phyloP scores from a whole-genome alignment of 1,140 invertebrate species.

The Drosophila setifemur region DNA sequence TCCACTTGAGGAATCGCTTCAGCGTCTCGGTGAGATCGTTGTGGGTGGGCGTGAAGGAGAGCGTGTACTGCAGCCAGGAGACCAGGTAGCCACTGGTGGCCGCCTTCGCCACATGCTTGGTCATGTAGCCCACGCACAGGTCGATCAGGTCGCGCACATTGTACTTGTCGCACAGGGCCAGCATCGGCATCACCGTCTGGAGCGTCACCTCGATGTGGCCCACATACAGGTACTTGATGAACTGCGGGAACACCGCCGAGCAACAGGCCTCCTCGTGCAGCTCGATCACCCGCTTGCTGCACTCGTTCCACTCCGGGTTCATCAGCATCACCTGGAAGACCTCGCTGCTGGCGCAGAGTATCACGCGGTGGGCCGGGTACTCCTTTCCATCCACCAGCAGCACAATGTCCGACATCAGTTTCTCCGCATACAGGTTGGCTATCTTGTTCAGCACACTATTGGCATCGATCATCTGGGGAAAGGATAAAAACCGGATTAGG shows the following conservation, averaged over 20 bases:
- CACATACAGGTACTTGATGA: constrained; percentile 96
- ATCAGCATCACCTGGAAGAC: constrained; percentile 98
- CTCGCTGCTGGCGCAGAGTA: constrained; percentile 96
- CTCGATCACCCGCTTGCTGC: constrained; percentile 91
- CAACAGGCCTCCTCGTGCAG: constrained; percentile 93
- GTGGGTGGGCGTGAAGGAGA: constrained; percentile 89
- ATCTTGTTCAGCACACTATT: constrained; percentile 91
- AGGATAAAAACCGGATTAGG: not conserved
- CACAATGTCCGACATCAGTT: constrained; percentile 93
- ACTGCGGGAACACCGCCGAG: constrained; percentile 92
- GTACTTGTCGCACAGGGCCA: constrained; percentile 96
- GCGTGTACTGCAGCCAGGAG: constrained; percentile 95
- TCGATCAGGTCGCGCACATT: constrained; percentile 94
- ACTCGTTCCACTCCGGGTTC: constrained; percentile 96
- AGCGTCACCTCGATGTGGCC: constrained; percentile 94
- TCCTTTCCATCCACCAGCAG: constrained; percentile 90
- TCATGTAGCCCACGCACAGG: constrained; percentile 94
- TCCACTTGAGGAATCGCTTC: constrained; percentile 95
- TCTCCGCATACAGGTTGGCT: constrained; percentile 90
- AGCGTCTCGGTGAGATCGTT: constrained; percentile 87
- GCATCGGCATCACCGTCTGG: constrained; percentile 91
- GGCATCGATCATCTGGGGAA: constrained; percentile 89
- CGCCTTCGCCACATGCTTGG: constrained; percentile 92
- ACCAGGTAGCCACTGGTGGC: constrained; percentile 90
- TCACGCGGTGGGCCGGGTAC: constrained; percentile 94